These are phyloP conservation scores for Eulemur rubriventer DNA, from an alignment of 2,797 vertebrate genomes.

Conservation along the genomic window DNA sequence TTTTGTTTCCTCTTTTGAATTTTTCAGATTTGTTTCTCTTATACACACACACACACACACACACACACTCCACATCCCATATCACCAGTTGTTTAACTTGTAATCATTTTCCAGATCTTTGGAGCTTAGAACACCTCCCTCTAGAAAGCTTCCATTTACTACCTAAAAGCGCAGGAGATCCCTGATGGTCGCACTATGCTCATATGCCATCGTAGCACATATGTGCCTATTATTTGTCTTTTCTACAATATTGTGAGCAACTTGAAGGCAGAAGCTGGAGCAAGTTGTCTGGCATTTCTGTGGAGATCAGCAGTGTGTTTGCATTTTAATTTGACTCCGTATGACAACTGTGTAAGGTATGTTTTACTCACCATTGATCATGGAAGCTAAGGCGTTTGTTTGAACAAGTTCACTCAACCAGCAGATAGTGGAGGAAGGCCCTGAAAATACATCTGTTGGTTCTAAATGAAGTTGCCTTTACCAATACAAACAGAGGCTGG, in stretches of 20 bases:
- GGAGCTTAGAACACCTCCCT: neutral
- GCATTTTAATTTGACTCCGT: neutral
- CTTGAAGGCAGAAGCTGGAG: neutral
- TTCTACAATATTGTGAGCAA: neutral
- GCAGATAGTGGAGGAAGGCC: neutral
- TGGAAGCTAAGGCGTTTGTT: neutral
- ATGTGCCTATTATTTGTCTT: neutral
- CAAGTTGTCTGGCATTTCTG: neutral
- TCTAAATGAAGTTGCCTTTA: neutral
- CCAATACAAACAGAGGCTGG: neutral
- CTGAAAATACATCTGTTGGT: neutral
- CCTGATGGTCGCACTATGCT: neutral
- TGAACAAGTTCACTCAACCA: neutral
- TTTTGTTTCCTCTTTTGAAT: neutral
- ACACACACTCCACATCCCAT: neutral
- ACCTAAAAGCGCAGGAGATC: neutral
- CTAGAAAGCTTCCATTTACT: neutral
- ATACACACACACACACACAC: neutral
- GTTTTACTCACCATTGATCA: neutral
- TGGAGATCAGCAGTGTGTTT: neutral
- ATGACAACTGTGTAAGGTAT: neutral
- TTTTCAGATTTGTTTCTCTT: neutral
- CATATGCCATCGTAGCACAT: neutral
- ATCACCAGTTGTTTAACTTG: neutral
- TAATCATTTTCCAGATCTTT: neutral